These are phyloP conservation scores for Spermophilus dauricus DNA, from an alignment of 2,113 vertebrate genomes.

Conservation along the genomic window DNA sequence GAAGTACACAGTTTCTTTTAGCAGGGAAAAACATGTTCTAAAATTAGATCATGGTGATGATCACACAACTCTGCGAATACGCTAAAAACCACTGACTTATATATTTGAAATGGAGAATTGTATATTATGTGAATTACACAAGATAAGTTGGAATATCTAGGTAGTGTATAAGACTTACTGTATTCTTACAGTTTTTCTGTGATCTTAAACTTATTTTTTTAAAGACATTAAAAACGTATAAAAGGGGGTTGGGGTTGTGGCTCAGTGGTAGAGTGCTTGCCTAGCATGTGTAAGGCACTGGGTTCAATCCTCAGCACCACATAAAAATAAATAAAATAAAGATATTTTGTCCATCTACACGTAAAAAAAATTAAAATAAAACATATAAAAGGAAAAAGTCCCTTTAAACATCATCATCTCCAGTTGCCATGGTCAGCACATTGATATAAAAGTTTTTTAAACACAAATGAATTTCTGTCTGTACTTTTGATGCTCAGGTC, in stretches of 20 bases:
- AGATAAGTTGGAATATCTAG: background rate
- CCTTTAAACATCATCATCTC: background rate
- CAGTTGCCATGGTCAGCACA: background rate
- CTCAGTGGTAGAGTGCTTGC: too few relatives aligned
- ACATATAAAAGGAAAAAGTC: background rate
- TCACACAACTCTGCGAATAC: background rate
- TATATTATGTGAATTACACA: background rate
- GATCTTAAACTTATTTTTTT: background rate
- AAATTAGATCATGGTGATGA: background rate
- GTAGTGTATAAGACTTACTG: background rate
- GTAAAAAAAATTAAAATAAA: too few relatives aligned
- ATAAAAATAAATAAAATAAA: too few relatives aligned
- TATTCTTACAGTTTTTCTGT: background rate
- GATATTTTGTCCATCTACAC: too few relatives aligned
- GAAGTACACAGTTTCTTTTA: background rate
- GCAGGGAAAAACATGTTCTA: background rate
- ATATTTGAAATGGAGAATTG: background rate
- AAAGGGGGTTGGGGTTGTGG: too few relatives aligned
- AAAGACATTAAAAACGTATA: conserved; percentile 2
- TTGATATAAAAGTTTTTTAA: background rate
- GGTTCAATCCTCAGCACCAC: too few relatives aligned
- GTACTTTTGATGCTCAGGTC: background rate
- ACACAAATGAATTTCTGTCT: background rate
- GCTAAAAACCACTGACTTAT: background rate
- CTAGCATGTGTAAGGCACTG: too few relatives aligned